Base-by-base conservation (phyloP, 2,888 invertebrate genomes). In the Lithophane semibrunnea region DNA sequence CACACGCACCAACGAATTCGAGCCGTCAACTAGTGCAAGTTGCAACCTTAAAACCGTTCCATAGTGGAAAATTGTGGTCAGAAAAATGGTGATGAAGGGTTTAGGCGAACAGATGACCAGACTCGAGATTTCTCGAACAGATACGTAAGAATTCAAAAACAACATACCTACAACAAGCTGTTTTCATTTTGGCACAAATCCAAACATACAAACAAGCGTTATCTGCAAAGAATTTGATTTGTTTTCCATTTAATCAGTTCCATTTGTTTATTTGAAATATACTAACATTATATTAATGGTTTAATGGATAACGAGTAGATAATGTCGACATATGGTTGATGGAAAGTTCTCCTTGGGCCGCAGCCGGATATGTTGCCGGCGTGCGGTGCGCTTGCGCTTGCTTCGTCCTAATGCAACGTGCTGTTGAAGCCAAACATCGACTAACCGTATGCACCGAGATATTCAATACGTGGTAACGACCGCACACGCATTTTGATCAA, bases 321-420 rank as follows among this genome's bases (percentile, higher is more conserved):
- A 74, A 71, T 81, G 75, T 86, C 81, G 83, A 84, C 80, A 82
- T 73, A 70, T 74, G 66, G 67, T 72, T 61, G 72, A 75, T 88
- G 83, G 88, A 89, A 91, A 91, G 86, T 90, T 89, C 84, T 87
- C 88, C 90, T 90, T 90, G 88, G 81, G 29, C 64, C 49, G 37
- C 56, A 65, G 69, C 80, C 79, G 79, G 83, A 85, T 83, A 82
- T 79, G 72, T 86, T 72, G 82, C 81, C 72, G 85, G 73, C 60
- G 67, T 54, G 75, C 69, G 63, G 56, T 69, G 70, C 74, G 73
- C 73, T 60, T 72, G 42, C 60, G 42, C 79, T 79, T 79, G 74
- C 77, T 78, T 83, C 58, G 75, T 79, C 79, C 75, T 76, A 74
- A 54, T 79, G 61, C 67, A 79, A 82, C 60, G 52, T 80, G 24